phyloP scores from a whole-genome alignment of 1,140 invertebrate species.

The Drosophila tsacasi region DNA sequence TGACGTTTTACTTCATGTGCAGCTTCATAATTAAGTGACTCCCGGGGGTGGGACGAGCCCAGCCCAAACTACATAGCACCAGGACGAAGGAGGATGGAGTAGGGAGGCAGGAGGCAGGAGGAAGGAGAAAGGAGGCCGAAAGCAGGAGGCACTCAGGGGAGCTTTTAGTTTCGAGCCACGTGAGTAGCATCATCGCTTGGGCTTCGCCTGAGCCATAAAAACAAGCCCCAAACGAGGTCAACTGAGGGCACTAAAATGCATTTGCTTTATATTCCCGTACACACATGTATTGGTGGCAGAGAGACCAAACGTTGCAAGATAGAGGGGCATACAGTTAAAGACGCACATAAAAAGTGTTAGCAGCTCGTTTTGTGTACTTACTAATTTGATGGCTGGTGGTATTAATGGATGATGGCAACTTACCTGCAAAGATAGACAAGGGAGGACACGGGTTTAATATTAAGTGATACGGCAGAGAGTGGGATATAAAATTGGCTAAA shows the following conservation, averaged over 20 bases:
- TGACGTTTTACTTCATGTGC: constrained; percentile 82
- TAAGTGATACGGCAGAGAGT: constrained; percentile 35
- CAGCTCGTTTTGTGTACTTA: constrained; percentile 81
- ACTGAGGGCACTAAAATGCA: constrained; percentile 80
- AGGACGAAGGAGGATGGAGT: not conserved
- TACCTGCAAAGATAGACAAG: constrained; percentile 71
- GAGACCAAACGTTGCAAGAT: not conserved
- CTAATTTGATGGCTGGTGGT: constrained; percentile 81
- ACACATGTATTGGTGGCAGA: constrained; percentile 1
- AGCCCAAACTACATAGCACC: constrained; percentile 32
- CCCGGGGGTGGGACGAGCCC: constrained; percentile 17
- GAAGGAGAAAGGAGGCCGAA: no score
- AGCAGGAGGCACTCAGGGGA: constrained; percentile 54
- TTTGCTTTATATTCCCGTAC: constrained; percentile 46
- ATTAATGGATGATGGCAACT: constrained; percentile 83
- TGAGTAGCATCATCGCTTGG: constrained; percentile 76
- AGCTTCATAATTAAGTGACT: constrained; percentile 82
- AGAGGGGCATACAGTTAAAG: constrained; percentile 67
- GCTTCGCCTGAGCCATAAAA: constrained; percentile 70
- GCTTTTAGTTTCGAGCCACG: constrained; percentile 82
- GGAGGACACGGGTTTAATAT: constrained; percentile 61
- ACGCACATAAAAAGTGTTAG: constrained; percentile 79
- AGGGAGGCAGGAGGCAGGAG: not conserved
- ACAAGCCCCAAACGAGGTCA: constrained; percentile 79
- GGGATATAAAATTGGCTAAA: constrained; percentile 40